Percentiles rank a stretch among this genome's conserved stretches.
Evolutionary conservation across 92 coral and sea anemone genomes (phyloP).

Genomic region (Parazoanthus darwini): DNA sequence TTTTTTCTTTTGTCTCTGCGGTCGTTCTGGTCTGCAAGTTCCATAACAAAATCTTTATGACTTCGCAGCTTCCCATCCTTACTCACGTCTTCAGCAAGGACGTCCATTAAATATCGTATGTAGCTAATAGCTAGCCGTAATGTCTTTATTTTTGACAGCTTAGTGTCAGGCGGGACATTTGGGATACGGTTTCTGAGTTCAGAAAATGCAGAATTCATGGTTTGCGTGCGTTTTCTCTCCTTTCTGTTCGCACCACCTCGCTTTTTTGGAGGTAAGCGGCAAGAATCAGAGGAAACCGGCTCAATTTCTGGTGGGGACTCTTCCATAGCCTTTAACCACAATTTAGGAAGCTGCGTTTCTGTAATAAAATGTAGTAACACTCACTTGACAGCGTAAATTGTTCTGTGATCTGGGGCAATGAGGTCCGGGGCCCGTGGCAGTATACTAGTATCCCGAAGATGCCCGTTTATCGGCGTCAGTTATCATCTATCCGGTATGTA

Average conservation of each 20-base stretch:
- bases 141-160: slow-evolving; percentile 96
- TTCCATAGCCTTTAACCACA: slow-evolving; percentile 37
- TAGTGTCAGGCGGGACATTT: slow-evolving; percentile 93
- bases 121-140: slow-evolving; percentile 94
- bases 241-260: slow-evolving; percentile 87
- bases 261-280: slow-evolving; percentile 34
- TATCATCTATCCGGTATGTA: slow-evolving; percentile 18
- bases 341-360: slow-evolving; percentile 23
- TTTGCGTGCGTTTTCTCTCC: slow-evolving; percentile 90
- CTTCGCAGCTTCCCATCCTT: slow-evolving; percentile 83
- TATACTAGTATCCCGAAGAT: slow-evolving; percentile 2
- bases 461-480: slow-evolving; percentile 11
- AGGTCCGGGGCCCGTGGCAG: neutral
- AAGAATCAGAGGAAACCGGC: slow-evolving; percentile 15
- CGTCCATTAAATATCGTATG: slow-evolving; percentile 87
- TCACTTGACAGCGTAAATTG: slow-evolving; percentile 18
- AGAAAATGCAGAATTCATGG: slow-evolving; percentile 96
- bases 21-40: slow-evolving; percentile 83
- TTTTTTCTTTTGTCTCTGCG: slow-evolving; percentile 74
- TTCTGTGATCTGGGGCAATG: slow-evolving; percentile 5
- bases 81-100: slow-evolving; percentile 73
- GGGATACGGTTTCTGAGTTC: slow-evolving; percentile 95
- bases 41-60: slow-evolving; percentile 82
- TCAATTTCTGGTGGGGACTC: slow-evolving; percentile 36
- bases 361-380: neutral